Evolutionary conservation across 2,113 vertebrate genomes (phyloP).

Genomic region (Ploceus nigricollis): DNA sequence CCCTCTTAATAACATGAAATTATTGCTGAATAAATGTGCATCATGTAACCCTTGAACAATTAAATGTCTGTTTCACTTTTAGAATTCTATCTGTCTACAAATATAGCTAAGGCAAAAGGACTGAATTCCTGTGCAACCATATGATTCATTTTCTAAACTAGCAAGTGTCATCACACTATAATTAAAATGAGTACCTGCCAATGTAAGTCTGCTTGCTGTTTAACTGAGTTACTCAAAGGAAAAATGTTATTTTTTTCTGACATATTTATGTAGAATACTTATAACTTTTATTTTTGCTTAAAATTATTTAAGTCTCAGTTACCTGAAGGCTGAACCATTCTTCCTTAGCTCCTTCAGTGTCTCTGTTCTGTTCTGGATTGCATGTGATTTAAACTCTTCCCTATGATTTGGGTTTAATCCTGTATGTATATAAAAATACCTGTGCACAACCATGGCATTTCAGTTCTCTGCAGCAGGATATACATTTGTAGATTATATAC

Average conservation of each 20-base stretch:
- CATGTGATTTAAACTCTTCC: not conserved
- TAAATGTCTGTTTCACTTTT: conserved; percentile 38
- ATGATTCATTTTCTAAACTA: conserved; percentile 59
- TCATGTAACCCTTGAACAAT: conserved; percentile 10
- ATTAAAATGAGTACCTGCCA: conserved; percentile 68
- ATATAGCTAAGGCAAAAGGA: conserved; percentile 16
- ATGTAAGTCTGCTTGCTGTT: conserved; percentile 23
- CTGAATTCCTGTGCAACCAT: conserved; percentile 46
- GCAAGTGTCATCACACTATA: conserved; percentile 59
- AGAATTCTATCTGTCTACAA: conserved; percentile 23
- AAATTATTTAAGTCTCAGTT: not conserved
- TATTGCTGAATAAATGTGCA: conserved; percentile 4
- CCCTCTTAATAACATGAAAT: conserved; percentile 12
- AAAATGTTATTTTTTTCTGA: not conserved
- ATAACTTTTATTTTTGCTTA: not conserved
- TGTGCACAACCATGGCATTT: not conserved
- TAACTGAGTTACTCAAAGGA: not conserved
- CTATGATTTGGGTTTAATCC: not conserved
- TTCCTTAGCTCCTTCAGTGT: not conserved
- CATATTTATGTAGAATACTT: not conserved
- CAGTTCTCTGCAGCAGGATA: not conserved
- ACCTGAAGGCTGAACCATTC: not conserved
- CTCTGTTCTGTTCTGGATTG: not conserved
- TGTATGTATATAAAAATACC: not conserved
- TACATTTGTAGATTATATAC: not conserved